These are phyloP conservation scores for Cosmorhoe ocellata DNA, from an alignment of 2,888 invertebrate species.

Conservation along the genomic window DNA sequence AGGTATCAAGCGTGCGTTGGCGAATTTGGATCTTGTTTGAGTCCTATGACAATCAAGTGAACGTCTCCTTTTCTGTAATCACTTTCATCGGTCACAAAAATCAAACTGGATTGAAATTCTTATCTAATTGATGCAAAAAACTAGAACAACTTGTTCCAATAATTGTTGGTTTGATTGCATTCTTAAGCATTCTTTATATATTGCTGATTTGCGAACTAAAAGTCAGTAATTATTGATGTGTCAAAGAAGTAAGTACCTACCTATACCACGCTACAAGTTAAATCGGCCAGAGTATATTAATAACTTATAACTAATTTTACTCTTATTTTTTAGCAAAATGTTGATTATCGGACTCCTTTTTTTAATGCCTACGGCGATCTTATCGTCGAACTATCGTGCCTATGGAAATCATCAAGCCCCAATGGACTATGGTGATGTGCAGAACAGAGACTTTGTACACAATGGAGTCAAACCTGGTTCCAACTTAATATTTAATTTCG, in stretches of 20 bases:
- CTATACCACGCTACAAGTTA: no score
- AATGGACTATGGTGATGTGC: slow-evolving; percentile 18
- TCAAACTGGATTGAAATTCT: no score
- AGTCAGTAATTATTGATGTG: neutral
- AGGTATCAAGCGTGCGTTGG: no score
- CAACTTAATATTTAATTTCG: slow-evolving; percentile 46
- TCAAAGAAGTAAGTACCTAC: neutral
- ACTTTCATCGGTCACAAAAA: no score
- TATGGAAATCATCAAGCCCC: slow-evolving; percentile 29
- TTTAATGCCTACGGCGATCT: slow-evolving; percentile 36
- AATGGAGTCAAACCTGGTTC: slow-evolving; percentile 35
- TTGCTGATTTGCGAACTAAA: neutral
- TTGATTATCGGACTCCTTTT: slow-evolving; percentile 31
- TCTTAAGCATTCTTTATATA: slow-evolving; percentile 14
- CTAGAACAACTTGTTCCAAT: neutral
- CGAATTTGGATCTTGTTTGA: no score
- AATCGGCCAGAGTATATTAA: no score
- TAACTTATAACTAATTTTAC: neutral
- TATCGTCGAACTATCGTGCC: slow-evolving; percentile 33
- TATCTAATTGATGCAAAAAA: neutral
- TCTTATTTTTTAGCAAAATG: slow-evolving; percentile 39
- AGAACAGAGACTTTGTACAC: slow-evolving; percentile 24
- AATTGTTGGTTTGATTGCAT: slow-evolving; percentile 2
- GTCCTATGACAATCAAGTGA: no score
- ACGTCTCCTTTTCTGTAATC: no score